These are phyloP conservation scores for Rhegmatorhina hoffmannsi DNA, from an alignment of 2,113 vertebrate genomes.

Conservation along the genomic window DNA sequence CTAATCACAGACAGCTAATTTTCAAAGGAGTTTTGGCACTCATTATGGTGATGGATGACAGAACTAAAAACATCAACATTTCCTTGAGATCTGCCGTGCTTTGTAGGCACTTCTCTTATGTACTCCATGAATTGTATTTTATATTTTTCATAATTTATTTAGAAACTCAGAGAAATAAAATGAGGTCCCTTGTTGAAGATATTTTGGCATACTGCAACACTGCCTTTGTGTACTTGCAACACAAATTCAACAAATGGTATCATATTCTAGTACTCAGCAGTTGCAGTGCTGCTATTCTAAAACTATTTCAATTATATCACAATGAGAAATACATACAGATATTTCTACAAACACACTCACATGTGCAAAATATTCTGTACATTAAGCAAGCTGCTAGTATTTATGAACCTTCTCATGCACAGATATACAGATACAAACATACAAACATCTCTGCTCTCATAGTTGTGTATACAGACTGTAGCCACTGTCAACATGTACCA, in stretches of 20 bases:
- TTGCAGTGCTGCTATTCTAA: not conserved
- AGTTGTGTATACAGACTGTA: not conserved
- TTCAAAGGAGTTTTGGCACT: slow-evolving; percentile 81
- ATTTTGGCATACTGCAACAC: not conserved
- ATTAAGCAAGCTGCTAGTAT: not conserved
- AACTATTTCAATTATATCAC: not conserved
- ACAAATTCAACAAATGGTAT: not conserved
- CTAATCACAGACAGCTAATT: slow-evolving; percentile 86
- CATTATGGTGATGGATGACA: slow-evolving; percentile 91
- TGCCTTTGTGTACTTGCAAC: not conserved
- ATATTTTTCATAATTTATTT: slow-evolving; percentile 51
- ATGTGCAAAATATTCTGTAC: not conserved
- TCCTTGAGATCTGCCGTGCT: slow-evolving; percentile 46
- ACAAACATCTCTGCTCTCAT: not conserved
- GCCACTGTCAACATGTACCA: not conserved
- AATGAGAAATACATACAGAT: not conserved
- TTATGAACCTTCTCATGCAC: not conserved
- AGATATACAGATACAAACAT: not conserved
- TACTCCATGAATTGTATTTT: slow-evolving; percentile 19
- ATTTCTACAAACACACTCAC: not conserved
- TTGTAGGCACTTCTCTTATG: slow-evolving; percentile 30
- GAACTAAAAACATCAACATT: slow-evolving; percentile 69
- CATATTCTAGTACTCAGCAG: not conserved
- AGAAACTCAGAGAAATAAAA: slow-evolving; percentile 1
- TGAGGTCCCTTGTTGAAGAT: not conserved